Percentiles rank a stretch among this genome's conserved stretches.
Conservation (phyloP, 2,888 invertebrate genomes). For the Choristoneura rosaceana region DNA sequence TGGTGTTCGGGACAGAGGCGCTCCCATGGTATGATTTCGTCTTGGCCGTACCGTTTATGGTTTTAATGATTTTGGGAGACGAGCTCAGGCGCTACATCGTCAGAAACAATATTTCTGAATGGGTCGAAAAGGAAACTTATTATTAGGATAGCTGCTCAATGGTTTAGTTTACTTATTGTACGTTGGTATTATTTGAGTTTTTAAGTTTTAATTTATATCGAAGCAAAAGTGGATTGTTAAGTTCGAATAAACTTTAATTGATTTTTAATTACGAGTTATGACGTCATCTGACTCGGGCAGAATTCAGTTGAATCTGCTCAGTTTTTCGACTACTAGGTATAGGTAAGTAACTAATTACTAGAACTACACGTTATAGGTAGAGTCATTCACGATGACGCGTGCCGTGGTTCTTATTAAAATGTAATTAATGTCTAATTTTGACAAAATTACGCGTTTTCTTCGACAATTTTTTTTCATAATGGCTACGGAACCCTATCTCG, state of each 20-base stretch:
- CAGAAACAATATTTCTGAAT: slow-evolving; percentile 88
- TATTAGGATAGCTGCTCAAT: slow-evolving; percentile 74
- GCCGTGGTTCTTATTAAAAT: too few relatives aligned
- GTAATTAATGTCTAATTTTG: too few relatives aligned
- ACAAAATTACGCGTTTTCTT: too few relatives aligned
- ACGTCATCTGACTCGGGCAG: too few relatives aligned
- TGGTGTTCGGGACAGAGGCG: slow-evolving; percentile 89
- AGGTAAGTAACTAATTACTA: too few relatives aligned
- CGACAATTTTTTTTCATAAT: too few relatives aligned
- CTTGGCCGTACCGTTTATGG: slow-evolving; percentile 89
- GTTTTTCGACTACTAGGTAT: too few relatives aligned
- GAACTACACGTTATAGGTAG: too few relatives aligned
- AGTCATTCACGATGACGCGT: too few relatives aligned
- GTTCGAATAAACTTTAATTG: slow-evolving; percentile 15
- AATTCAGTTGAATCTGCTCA: too few relatives aligned
- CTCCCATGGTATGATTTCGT: slow-evolving; percentile 89
- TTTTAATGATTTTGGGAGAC: slow-evolving; percentile 90
- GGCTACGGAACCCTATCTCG: too few relatives aligned
- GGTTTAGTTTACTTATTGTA: neutral
- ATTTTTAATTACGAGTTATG: neutral
- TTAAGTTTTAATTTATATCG: slow-evolving; percentile 46
- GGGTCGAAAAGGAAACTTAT: slow-evolving; percentile 91
- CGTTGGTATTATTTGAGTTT: slow-evolving; percentile 24
- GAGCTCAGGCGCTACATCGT: slow-evolving; percentile 90
- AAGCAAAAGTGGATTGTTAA: slow-evolving; percentile 17